Evolutionary conservation across 2,113 vertebrate species (phyloP), one percentile per base, ranked within the genome.

Genomic region (Gavia stellata): DNA sequence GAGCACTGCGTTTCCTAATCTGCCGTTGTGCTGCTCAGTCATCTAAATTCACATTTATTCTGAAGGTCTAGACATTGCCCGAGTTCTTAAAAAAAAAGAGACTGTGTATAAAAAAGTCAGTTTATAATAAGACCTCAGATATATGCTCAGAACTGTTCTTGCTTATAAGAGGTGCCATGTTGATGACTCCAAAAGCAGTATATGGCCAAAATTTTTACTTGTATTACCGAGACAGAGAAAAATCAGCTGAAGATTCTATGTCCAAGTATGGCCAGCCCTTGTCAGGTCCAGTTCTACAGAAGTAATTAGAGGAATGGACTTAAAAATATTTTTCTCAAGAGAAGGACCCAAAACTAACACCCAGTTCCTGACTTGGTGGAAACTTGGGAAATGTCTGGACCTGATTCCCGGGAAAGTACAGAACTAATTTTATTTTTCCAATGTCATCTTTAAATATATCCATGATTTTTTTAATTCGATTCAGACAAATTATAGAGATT

Each of bases 311-410:
- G 44, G 70, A 96, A 95, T 24, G 47, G 34, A 72, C 34, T 36
- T 79, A 56, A 81, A 96, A 92, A 79, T 75, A 90, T 59, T 95
- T 95, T 92, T 89, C 59, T 90, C 47, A 53, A 78, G 61, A 91
- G 40, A 92, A 88, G 14, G 20, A 81, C 88, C 61, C 89, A 94
- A 95, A 87, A 92, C 89, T 84, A 95, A 89, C 70, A 89, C 52
- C 49, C 63, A 34, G 7, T 68, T 85, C 42, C n/a, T 70, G 33
- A 56, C 34, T 75, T 94, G 25, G 34, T 91, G 13, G 58, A 92
- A 96, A 82, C 24, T 36, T 74, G 29, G 26, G 20, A 93, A 90
- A 74, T 56, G 67, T 31, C 63, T 93, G 47, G 25, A 80, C 34
- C 4, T 0, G 2, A 63, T 78, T 81, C n/a, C 40, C 1, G 1